Base-by-base conservation (phyloP, 92 coral and sea anemone species). In the Virgularia gustaviana region DNA sequence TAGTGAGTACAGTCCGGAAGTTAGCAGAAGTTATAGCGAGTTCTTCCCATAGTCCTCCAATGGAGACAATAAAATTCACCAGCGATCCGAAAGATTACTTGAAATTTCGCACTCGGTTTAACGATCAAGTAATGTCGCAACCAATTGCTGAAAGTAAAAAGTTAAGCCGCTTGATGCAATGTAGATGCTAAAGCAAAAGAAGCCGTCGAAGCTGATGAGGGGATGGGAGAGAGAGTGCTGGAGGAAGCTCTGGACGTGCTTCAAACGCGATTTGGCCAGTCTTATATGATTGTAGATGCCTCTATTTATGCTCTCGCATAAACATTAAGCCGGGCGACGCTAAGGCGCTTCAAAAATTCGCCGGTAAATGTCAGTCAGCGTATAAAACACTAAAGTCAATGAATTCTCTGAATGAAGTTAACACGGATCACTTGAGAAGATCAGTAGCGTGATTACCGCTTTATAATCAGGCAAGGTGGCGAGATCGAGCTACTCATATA, bases 271-370 rank as follows among this genome's bases (percentile, higher is more conserved):
- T 51, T 51, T 51, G 57, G 57, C 28, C 57, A 51, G 28, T 32
- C 57, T 1, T 51, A 51, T 32, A 51, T 51, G 57, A 51, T 51
- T 20, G 57, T 51, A 51, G 57, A 51, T 20, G 57, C 57, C 10
- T 51, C 29, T 20, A 51, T 51, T 15, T 9, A 32, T 3, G 28
- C 22, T 27, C 22, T 51, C 28, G 24, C n/a, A n/a, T 51, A 51
- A 32, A 51, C 28, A 10, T 27, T 9, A 51, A 6, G 5, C 7
- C 4, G 7, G 22, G 57, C 28, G 57, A 51, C 24, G 28, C 29
- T n/a, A 7, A 32, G 9, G 12, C 29, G 29, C 22, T 51, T 20
- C 57, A 51, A 51, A 51, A 51, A n/a, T 20, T 51, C 29, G 57
- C 57, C 22, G 57, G 28, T 51, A 51, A 15, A 51, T 51, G 57